Base-by-base conservation (phyloP, 2,797 vertebrate species). In the Saxicola maurus region DNA sequence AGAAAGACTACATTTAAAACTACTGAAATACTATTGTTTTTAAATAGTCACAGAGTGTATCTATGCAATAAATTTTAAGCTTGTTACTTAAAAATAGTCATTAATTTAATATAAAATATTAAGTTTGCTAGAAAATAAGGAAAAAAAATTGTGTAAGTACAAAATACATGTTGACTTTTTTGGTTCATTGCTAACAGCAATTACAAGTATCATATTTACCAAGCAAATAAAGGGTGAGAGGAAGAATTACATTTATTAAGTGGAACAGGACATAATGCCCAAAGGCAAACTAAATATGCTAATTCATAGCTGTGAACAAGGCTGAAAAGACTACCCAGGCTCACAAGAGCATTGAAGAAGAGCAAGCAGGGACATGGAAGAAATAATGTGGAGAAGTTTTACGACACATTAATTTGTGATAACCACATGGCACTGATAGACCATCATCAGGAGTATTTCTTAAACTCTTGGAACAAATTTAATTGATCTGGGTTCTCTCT, bases 171-270 rank as follows among this genome's bases (percentile, higher is more conserved):
- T 85, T 94, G 48, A 66, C 59, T 87, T 90, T 90, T 90, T 82
- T 66, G 35, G 35, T 56, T 48, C 45, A 60, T 16, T 7, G 21
- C 67, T 89, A 48, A 75, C 68, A 43, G 60, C 51, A 72, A 77
- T 76, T 87, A 56, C 19, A 61, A 25, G 62, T 56, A 35, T 49
- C 68, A 89, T 81, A 91, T 87, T 92, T 81, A 91, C 56, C 35
- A 82, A 68, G 64, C 42, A 94, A 91, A 85, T 82, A 91, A 89
- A 90, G 89, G 4, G 7, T 48, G 53, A 92, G 60, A 89, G 38
- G 66, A 82, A 81, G 43, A 91, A 92, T 75, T 90, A 87, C 67
- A 92, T 89, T 89, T 81, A 90, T 87, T 83, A 91, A 83, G 69
- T 82, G 65, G 69, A 94, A 94, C 52, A 86, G 69, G 66, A 87